phyloP scores from a whole-genome alignment of 1,140 invertebrate genomes.

The Mizuhopecten yessoensis region DNA sequence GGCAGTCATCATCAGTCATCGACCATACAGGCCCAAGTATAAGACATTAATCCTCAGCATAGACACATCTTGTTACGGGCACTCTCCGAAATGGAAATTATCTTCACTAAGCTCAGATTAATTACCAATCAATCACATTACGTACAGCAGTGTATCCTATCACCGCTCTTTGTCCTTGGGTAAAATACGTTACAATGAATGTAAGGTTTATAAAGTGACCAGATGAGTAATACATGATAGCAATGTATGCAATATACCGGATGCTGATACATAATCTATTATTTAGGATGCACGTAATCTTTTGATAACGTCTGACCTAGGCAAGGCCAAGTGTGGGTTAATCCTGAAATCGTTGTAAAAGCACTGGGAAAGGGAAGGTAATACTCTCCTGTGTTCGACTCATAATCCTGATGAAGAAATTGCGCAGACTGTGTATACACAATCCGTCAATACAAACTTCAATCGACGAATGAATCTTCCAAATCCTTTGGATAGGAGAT shows the following conservation, averaged over 20 bases:
- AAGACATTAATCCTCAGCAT: not conserved
- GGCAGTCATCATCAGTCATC: not conserved
- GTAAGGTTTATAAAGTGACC: not conserved
- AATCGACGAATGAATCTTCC: not conserved
- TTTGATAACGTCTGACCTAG: not conserved
- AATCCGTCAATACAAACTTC: not conserved
- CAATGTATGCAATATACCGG: not conserved
- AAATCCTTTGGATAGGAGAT: slow-evolving; percentile 23
- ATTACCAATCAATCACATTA: not conserved
- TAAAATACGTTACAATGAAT: not conserved
- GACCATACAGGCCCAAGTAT: not conserved
- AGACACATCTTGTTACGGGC: not conserved
- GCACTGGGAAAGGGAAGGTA: not conserved
- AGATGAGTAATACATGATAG: not conserved
- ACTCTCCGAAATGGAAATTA: not conserved
- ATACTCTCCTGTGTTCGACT: not conserved
- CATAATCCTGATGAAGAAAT: not conserved
- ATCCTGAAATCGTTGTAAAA: not conserved
- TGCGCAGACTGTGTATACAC: not conserved
- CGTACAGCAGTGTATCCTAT: not conserved
- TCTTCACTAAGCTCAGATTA: not conserved
- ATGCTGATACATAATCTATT: not conserved
- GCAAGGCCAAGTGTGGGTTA: not conserved
- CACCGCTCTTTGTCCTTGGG: not conserved
- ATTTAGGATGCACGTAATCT: not conserved